Conservation (phyloP, 2,888 invertebrate species). For the Colletes collaris region DNA sequence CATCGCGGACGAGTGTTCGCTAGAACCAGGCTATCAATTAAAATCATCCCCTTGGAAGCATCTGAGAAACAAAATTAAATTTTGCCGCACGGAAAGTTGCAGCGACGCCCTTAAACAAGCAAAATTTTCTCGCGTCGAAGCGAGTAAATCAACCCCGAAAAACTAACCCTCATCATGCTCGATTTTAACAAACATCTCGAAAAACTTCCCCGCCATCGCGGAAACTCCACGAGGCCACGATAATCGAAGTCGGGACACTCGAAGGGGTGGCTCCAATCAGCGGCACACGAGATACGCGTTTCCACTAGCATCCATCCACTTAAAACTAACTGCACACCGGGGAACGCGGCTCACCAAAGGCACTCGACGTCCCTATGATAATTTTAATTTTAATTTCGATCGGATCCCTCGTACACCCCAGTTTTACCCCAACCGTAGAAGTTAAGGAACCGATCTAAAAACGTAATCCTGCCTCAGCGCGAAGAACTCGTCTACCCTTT, state of each 20-base stretch:
- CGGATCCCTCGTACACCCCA: constrained; percentile 65
- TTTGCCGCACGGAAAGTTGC: constrained; percentile 27
- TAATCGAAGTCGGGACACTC: constrained; percentile 64
- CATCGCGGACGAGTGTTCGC: no score
- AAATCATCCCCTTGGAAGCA: constrained; percentile 14
- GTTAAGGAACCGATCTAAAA: constrained; percentile 73
- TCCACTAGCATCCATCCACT: constrained; percentile 71
- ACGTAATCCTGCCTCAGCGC: constrained; percentile 66
- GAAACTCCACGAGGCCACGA: constrained; percentile 41
- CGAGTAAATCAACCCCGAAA: constrained; percentile 50
- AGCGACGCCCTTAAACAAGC: constrained; percentile 33
- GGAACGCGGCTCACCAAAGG: constrained; percentile 60
- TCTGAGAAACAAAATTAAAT: constrained; percentile 22
- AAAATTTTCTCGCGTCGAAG: constrained; percentile 47
- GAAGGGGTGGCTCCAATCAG: constrained; percentile 69
- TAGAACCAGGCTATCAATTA: constrained; percentile 22
- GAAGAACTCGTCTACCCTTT: constrained; percentile 44
- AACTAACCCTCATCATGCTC: constrained; percentile 44
- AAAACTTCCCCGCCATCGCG: constrained; percentile 51
- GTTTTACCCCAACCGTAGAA: constrained; percentile 61
- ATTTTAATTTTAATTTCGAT: constrained; percentile 80
- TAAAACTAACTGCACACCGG: constrained; percentile 75
- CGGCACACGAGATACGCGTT: constrained; percentile 61
- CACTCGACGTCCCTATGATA: constrained; percentile 66
- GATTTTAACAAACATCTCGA: constrained; percentile 59